These are phyloP conservation scores for Odontocerum albicorne DNA, from an alignment of 2,888 invertebrate genomes.

Conservation along the genomic window DNA sequence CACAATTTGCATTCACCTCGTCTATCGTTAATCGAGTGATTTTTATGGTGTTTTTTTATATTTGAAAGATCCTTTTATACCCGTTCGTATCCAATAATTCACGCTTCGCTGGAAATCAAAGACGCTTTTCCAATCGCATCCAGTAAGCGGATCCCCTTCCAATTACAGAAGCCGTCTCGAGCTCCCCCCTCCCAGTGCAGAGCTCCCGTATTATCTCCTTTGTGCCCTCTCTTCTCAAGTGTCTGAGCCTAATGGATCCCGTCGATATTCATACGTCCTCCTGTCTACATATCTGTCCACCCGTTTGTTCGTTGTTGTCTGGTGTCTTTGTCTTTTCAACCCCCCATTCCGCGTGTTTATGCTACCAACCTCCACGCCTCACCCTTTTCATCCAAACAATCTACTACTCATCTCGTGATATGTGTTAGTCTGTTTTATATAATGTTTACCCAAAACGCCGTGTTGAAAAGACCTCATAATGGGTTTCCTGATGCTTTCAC, in stretches of 20 bases:
- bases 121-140: background rate
- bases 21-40: background rate
- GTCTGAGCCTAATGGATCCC: constrained; percentile 27
- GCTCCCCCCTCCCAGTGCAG: constrained; percentile 3
- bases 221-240: constrained; percentile 6
- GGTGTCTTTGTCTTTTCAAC: constrained; percentile 25
- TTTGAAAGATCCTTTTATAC: background rate
- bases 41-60: background rate
- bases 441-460: no score
- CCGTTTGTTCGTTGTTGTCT: constrained; percentile 19
- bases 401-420: no score
- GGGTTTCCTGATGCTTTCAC: no score
- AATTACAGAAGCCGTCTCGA: constrained; percentile 3
- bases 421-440: no score
- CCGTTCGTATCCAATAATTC: background rate
- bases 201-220: constrained; percentile 12
- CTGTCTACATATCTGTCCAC: constrained; percentile 17
- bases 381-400: no score
- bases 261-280: constrained; percentile 29
- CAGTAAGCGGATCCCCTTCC: background rate
- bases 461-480: no score
- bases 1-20: no score
- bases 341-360: constrained; percentile 1
- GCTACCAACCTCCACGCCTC: background rate
- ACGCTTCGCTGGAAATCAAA: constrained; percentile 4